Evolutionary conservation across 2,797 vertebrate genomes (phyloP).

Genomic region (Aphelocoma californica): DNA sequence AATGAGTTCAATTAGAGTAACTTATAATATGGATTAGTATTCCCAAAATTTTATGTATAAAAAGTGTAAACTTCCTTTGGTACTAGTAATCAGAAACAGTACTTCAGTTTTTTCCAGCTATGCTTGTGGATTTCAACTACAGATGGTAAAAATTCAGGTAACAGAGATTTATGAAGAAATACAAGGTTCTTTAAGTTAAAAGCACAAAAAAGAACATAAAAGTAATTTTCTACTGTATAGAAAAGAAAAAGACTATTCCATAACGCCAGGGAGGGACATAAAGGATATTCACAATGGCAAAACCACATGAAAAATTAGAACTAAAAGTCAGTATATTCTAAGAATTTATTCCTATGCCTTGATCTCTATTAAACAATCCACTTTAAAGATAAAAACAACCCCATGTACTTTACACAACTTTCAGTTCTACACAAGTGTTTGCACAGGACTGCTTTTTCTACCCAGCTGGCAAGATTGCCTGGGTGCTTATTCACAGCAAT

Average conservation of each 20-base stretch:
- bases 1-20: neutral
- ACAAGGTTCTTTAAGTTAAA: neutral
- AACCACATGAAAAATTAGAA: neutral
- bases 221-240: neutral
- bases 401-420: neutral
- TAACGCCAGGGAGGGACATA: neutral
- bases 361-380: neutral
- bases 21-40: rapidly evolving
- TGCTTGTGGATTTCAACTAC: neutral
- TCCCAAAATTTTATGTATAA: neutral
- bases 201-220: neutral
- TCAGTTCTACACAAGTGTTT: neutral
- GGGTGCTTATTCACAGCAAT: neutral
- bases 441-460: neutral
- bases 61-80: neutral
- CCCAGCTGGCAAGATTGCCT: neutral
- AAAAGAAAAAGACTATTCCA: neutral
- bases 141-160: neutral
- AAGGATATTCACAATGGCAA: neutral
- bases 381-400: neutral
- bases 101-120: neutral
- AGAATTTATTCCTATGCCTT: neutral
- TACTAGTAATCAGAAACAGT: neutral
- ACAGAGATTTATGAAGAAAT: neutral
- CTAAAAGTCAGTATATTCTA: neutral